Evolutionary conservation across 1,140 invertebrate species (phyloP).

Genomic region (Drosophila navojoa): DNA sequence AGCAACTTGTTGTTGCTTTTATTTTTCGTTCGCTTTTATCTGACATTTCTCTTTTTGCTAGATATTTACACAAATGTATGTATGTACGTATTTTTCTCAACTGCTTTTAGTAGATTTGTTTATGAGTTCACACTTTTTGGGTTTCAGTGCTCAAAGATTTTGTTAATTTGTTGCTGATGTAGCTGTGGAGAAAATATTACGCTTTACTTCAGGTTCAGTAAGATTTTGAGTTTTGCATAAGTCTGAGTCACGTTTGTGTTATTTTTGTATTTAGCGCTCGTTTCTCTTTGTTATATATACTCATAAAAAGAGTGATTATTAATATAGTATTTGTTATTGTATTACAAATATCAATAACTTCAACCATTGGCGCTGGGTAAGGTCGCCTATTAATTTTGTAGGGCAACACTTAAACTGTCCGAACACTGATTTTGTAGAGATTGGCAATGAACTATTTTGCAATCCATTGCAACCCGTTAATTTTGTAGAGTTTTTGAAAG

Average conservation of each 20-base stretch:
- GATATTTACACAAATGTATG: not conserved
- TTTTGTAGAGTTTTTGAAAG: not conserved
- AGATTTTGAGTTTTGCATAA: slow-evolving; percentile 13
- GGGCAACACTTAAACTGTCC: too few species aligned
- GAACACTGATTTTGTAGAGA: not conserved
- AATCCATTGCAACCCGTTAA: not conserved
- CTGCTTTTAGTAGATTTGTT: slow-evolving; percentile 27
- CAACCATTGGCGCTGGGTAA: too few species aligned
- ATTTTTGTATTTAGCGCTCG: slow-evolving; percentile 30
- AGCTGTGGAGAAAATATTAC: slow-evolving; percentile 28
- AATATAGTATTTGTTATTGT: slow-evolving; percentile 2
- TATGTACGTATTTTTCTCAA: slow-evolving; percentile 10
- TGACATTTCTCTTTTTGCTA: slow-evolving; percentile 26
- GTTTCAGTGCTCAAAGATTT: slow-evolving; percentile 55
- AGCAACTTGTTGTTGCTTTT: slow-evolving; percentile 77
- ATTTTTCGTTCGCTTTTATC: slow-evolving; percentile 51
- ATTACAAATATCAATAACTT: not conserved
- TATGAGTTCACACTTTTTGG: slow-evolving; percentile 54
- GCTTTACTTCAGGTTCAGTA: slow-evolving; percentile 27
- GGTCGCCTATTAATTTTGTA: too few species aligned
- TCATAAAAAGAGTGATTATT: too few species aligned
- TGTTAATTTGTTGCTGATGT: slow-evolving; percentile 3
- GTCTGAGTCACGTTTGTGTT: slow-evolving; percentile 42
- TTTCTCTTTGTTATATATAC: slow-evolving; percentile 18
- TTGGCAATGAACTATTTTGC: not conserved